These are phyloP conservation scores for Gasteruption jaculator DNA, from an alignment of 2,888 invertebrate species.

Conservation along the genomic window DNA sequence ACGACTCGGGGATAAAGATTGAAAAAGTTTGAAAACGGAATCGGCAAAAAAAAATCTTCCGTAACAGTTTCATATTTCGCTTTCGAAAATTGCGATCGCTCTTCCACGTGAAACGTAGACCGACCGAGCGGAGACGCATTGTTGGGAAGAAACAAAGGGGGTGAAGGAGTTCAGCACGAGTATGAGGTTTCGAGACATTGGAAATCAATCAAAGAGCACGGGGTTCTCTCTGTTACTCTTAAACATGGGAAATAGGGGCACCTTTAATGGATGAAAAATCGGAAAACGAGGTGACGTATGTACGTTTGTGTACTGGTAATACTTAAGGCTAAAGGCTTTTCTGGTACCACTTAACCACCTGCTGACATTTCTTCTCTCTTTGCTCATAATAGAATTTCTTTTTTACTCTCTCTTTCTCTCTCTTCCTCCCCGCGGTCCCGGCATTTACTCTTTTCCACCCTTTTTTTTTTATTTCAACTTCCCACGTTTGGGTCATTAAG, in stretches of 20 bases:
- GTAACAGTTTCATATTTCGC: too few species aligned
- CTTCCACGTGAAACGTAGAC: not conserved
- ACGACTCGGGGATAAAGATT: not conserved
- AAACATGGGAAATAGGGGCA: slow-evolving; percentile 5
- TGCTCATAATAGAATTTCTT: slow-evolving; percentile 9
- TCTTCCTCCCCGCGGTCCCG: not conserved
- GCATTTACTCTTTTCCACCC: too few species aligned
- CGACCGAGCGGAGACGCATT: slow-evolving; percentile 1
- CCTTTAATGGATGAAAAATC: slow-evolving; percentile 24
- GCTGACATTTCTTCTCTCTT: slow-evolving; percentile 21
- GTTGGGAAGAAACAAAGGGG: slow-evolving; percentile 1
- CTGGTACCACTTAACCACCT: slow-evolving; percentile 36
- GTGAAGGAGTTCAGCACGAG: slow-evolving; percentile 7
- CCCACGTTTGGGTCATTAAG: not conserved
- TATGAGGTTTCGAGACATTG: slow-evolving; percentile 19
- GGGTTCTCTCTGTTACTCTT: slow-evolving; percentile 3
- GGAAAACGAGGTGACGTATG: slow-evolving; percentile 20
- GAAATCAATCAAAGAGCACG: slow-evolving; percentile 24
- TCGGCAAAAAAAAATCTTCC: slow-evolving; percentile 2
- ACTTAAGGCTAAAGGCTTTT: slow-evolving; percentile 30
- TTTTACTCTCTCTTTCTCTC: not conserved
- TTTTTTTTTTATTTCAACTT: slow-evolving; percentile 2
- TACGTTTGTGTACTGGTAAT: too few species aligned
- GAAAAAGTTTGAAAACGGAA: not conserved
- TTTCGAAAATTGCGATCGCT: too few species aligned